Conservation (phyloP, 2,888 invertebrate species). For the Melieria picta region DNA sequence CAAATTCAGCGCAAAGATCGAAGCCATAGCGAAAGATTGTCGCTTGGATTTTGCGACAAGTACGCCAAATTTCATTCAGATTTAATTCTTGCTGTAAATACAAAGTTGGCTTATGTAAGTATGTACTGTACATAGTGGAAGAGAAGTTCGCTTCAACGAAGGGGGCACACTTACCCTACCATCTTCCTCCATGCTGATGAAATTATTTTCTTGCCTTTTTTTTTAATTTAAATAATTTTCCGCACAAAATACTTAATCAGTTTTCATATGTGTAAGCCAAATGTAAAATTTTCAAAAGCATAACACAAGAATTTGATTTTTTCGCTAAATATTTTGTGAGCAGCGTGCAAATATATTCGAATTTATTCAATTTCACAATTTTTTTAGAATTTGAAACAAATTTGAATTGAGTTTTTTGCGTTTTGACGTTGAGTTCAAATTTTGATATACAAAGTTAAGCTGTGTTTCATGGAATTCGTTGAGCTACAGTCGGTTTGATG, state of each 20-base stretch:
- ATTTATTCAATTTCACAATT: too few species aligned
- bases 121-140: background rate
- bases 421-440: too few species aligned
- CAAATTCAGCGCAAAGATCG: conserved; percentile 77
- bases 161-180: conserved; percentile 38
- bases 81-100: conserved; percentile 43
- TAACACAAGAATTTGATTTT: conserved; percentile 22
- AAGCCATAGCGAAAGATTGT: conserved; percentile 78
- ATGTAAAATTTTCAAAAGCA: conserved; percentile 4
- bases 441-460: too few species aligned
- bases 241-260: background rate
- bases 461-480: too few species aligned
- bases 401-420: too few species aligned
- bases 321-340: conserved; percentile 1
- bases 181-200: conserved; percentile 42
- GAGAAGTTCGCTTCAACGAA: background rate
- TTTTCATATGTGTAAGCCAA: background rate
- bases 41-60: conserved; percentile 83
- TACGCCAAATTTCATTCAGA: conserved; percentile 79
- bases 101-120: background rate
- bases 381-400: too few species aligned
- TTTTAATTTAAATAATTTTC: conserved; percentile 43
- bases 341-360: background rate
- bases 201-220: conserved; percentile 48
- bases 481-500: too few species aligned